Conservation (phyloP, 2,113 vertebrate species). For the Todiramphus saurophagus region DNA sequence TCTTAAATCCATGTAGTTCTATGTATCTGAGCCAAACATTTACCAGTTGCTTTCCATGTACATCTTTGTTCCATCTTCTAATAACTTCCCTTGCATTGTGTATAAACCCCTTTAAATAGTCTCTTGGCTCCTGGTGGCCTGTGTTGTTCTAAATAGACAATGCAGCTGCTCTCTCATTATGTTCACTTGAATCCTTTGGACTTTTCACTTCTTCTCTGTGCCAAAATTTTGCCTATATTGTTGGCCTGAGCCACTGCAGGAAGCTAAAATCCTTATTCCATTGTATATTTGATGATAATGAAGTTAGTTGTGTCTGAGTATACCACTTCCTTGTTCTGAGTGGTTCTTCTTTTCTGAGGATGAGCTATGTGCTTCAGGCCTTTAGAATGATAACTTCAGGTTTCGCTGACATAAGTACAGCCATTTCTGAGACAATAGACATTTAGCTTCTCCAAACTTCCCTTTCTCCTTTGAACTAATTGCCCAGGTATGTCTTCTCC, state of each 20-base stretch:
- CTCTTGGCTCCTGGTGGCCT: constrained; percentile 38
- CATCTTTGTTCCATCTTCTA: constrained; percentile 27
- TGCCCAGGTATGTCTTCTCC: neutral
- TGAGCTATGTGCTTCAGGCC: neutral
- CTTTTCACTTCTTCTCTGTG: neutral
- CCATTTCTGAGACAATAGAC: neutral
- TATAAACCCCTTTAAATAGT: neutral
- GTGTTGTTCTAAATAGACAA: constrained; percentile 38
- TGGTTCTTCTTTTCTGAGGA: neutral
- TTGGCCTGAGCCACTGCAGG: neutral
- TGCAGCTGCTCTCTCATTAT: constrained; percentile 34
- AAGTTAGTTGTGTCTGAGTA: neutral
- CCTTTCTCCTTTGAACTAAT: neutral
- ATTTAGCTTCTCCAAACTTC: neutral
- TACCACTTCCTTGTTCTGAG: neutral
- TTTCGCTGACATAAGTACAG: neutral
- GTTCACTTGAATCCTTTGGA: neutral
- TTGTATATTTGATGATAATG: neutral
- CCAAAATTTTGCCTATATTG: constrained; percentile 18
- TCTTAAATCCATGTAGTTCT: neutral
- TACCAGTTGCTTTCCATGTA: neutral
- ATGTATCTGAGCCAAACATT: neutral
- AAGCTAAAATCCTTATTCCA: neutral
- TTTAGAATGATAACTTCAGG: neutral
- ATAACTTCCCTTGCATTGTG: constrained; percentile 22